Base-by-base conservation (phyloP, 2,113 vertebrate species). In the Centrocercus urophasianus region DNA sequence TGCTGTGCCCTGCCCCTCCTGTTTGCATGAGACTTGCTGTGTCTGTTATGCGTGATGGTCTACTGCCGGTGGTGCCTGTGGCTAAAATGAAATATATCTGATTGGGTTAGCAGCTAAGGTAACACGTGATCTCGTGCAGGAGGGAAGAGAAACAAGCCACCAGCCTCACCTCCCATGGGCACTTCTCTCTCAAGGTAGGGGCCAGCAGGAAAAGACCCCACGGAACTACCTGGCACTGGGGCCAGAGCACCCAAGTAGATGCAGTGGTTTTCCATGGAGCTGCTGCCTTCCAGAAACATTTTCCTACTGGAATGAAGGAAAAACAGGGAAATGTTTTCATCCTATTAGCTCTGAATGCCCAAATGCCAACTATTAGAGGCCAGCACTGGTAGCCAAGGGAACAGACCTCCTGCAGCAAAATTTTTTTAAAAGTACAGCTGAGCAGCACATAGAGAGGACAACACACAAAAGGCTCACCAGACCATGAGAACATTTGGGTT, bases 371-470 rank as follows among this genome's bases (percentile, higher is more conserved):
- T 91, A 48, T 88, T 40, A 88, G 40, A 83, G 94, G 65, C 65
- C 87, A 89, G 79, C 22, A 6, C 32, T 65, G 76, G 91, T 97
- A 95, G 94, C 89, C 94, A 93, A 91, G 96, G 94, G 93, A 95
- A 96, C 94, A 64, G 75, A 72, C 76, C 64, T 93, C 52, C 65
- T 52, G 64, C 47, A 77, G 72, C 32, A 88, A 91, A 93, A 89
- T 21, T 7, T 22, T 22, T 8, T 21, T 21, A 28, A 54, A 95
- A 92, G 56, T 64, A 38, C 54, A 59, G 79, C 43, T 40, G 57
- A 93, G 42, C 61, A 93, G 65, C 76, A 24, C 30, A 25, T 54
- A 36, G 82, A 91, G 81, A 91, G 72, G 50, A 56, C 38, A 91
- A 89, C 60, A n/a, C 60, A 91, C 78, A 96, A 95, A 96, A 93